Percentiles rank a stretch among this genome's conserved stretches.
These are phyloP conservation scores for Ypsolopha sequella DNA, from an alignment of 2,888 invertebrate genomes.

Conservation along the genomic window DNA sequence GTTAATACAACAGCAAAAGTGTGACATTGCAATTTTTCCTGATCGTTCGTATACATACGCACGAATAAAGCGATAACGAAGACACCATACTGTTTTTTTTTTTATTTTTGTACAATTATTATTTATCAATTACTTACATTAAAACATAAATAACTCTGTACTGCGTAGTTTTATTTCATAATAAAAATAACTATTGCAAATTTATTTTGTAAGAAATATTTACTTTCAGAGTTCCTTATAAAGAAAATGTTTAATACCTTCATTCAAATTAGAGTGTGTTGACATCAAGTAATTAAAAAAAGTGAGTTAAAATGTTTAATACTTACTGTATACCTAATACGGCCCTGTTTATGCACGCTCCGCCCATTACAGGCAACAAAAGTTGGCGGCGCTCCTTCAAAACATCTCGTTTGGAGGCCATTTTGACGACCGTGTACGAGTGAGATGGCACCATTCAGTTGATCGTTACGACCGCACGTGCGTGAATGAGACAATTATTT, in stretches of 20 bases:
- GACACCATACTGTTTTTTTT: no score
- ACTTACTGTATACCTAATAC: slow-evolving; percentile 29
- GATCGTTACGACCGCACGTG: slow-evolving; percentile 39
- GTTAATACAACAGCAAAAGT: no score
- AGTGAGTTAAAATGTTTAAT: slow-evolving; percentile 5
- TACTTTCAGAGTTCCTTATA: slow-evolving; percentile 2
- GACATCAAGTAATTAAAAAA: no score
- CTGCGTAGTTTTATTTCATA: no score
- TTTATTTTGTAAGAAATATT: not conserved
- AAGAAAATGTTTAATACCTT: slow-evolving; percentile 4
- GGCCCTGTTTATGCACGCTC: slow-evolving; percentile 58
- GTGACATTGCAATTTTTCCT: no score
- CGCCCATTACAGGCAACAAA: slow-evolving; percentile 70
- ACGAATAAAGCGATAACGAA: no score
- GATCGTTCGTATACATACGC: no score
- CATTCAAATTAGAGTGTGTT: no score
- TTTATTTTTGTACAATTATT: no score
- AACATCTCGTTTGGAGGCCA: slow-evolving; percentile 71
- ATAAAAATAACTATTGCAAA: no score
- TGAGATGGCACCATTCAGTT: slow-evolving; percentile 37
- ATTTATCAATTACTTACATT: no score
- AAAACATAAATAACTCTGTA: no score
- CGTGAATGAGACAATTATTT: slow-evolving; percentile 68
- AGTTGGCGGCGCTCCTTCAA: slow-evolving; percentile 69
- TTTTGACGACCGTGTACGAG: slow-evolving; percentile 63